These are phyloP conservation scores for Geotrypetes seraphini DNA, from an alignment of 2,797 vertebrate genomes.

Conservation along the genomic window DNA sequence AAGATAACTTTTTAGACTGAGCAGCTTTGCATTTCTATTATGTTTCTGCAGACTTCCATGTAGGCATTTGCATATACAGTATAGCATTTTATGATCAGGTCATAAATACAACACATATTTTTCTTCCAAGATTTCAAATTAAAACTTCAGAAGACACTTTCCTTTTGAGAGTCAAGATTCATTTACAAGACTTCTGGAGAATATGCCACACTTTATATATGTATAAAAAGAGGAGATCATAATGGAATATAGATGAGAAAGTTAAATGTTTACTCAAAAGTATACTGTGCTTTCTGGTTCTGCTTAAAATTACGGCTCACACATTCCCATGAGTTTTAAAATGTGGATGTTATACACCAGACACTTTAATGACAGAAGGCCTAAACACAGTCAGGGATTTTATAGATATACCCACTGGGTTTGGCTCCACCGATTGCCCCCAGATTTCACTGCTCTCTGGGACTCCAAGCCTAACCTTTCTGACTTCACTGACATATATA, in stretches of 20 bases:
- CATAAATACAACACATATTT: neutral
- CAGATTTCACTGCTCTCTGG: constrained; percentile 30
- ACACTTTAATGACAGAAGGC: constrained; percentile 2
- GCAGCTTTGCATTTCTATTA: neutral
- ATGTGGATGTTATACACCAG: neutral
- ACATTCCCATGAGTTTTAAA: neutral
- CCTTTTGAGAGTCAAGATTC: neutral
- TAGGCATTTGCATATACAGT: neutral
- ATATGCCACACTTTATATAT: too few relatives aligned
- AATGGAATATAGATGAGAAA: neutral
- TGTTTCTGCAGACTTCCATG: neutral
- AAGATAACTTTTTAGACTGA: neutral
- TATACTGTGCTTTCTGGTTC: neutral
- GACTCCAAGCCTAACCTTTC: constrained; percentile 25
- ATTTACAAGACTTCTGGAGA: too few relatives aligned
- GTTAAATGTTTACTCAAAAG: neutral
- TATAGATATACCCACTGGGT: constrained; percentile 11
- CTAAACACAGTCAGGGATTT: constrained; percentile 12
- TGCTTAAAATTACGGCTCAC: neutral
- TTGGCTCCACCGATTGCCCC: constrained; percentile 27
- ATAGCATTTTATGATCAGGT: neutral
- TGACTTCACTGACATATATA: constrained; percentile 26
- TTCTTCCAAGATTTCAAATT: neutral
- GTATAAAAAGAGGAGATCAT: neutral
- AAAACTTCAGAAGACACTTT: neutral